Percentiles rank a stretch among this genome's conserved stretches.
Conservation (phyloP, 2,888 invertebrate species). For the Macrosiphum euphorbiae region DNA sequence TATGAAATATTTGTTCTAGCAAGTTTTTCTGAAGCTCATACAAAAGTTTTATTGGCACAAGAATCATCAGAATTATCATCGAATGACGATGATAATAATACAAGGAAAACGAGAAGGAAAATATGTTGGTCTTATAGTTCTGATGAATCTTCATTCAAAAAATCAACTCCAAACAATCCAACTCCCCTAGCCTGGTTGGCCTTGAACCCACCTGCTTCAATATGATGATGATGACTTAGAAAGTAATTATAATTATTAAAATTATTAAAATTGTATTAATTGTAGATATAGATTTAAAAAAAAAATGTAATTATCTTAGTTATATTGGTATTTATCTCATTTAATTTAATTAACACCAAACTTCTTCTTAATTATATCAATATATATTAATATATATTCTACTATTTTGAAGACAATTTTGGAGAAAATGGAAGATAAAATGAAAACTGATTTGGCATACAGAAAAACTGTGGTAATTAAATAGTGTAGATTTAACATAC, state of each 20-base stretch:
- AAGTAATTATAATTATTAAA: neutral
- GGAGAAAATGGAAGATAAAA: neutral
- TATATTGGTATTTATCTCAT: neutral
- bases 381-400: neutral
- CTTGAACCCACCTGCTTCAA: too few relatives aligned
- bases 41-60: neutral
- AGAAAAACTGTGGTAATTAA: neutral
- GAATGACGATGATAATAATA: too few relatives aligned
- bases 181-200: too few relatives aligned
- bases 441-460: neutral
- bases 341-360: neutral
- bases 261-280: too few relatives aligned
- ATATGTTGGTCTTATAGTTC: too few relatives aligned
- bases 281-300: neutral
- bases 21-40: too few relatives aligned
- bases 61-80: too few relatives aligned
- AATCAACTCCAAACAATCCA: too few relatives aligned
- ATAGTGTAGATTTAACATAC: neutral
- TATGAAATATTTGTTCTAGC: conserved; percentile 5
- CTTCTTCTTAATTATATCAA: neutral
- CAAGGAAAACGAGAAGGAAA: too few relatives aligned
- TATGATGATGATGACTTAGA: neutral
- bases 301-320: neutral
- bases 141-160: too few relatives aligned
- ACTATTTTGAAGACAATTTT: neutral